phyloP scores from a whole-genome alignment of 64 coral and sea anemone genomes.

The Trachythela sp. region DNA sequence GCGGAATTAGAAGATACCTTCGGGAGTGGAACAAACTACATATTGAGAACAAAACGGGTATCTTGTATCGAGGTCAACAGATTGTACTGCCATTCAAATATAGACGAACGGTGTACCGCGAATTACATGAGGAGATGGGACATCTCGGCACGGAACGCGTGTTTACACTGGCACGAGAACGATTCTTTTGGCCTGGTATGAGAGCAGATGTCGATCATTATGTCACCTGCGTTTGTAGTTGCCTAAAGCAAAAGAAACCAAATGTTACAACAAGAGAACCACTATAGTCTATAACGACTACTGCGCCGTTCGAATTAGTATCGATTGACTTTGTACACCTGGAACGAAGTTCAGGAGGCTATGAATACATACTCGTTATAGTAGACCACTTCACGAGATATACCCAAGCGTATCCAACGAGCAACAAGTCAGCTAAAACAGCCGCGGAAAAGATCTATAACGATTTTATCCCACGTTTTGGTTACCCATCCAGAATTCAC shows the following conservation, averaged over 20 bases:
- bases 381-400: slow-evolving; percentile 47
- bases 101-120: slow-evolving; percentile 23
- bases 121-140: slow-evolving; percentile 54
- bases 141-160: slow-evolving; percentile 44
- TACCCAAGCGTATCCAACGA: slow-evolving; percentile 47
- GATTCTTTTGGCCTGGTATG: slow-evolving; percentile 53
- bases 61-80: slow-evolving; percentile 27
- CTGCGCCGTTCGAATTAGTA: slow-evolving; percentile 53
- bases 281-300: slow-evolving; percentile 24
- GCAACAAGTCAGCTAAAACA: slow-evolving; percentile 24
- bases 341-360: slow-evolving; percentile 51
- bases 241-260: slow-evolving; percentile 48
- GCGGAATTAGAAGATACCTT: slow-evolving; percentile 28
- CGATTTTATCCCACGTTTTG: slow-evolving; percentile 31
- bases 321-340: slow-evolving; percentile 58
- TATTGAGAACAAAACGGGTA: slow-evolving; percentile 6
- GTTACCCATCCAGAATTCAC: slow-evolving; percentile 30
- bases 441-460: slow-evolving; percentile 20
- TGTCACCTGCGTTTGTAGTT: slow-evolving; percentile 27
- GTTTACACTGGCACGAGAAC: slow-evolving; percentile 16
- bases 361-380: slow-evolving; percentile 52
- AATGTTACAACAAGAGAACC: slow-evolving; percentile 23
- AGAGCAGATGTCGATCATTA: slow-evolving; percentile 44
- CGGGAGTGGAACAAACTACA: slow-evolving; percentile 23
- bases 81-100: slow-evolving; percentile 30